Base-by-base conservation (phyloP, 1,140 invertebrate genomes). In the Rhizoglyphus robini region DNA sequence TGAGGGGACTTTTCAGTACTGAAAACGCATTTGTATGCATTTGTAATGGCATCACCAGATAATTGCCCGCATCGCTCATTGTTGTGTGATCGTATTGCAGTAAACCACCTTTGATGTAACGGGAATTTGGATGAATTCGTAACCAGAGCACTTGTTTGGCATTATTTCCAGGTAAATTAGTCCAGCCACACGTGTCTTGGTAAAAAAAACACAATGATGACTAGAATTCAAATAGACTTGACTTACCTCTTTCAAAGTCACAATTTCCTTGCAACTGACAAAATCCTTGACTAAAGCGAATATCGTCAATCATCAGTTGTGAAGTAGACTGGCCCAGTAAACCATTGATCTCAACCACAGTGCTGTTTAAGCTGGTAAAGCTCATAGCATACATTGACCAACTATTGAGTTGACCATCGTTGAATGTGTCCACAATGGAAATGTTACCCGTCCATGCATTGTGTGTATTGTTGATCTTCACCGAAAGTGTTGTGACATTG, bases 141-240 rank as follows among this genome's bases (percentile, higher is more conserved):
- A 60, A 11, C 58, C 58, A 60, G 2, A 60, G 27, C 1, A 60
- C 27, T n/a, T n/a, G n/a, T n/a, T n/a, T n/a, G n/a, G n/a, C n/a
- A n/a, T 60, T 13, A 2, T 2, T 34, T 1, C 2, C 1, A n/a
- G 27, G 15, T 1, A 2, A 2, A 41, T 71, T 71, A 0, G 57
- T 62, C 38, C 70, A 65, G 20, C 70, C 69, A 23, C 70, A 72
- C 65, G 66, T 67, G 25, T 65, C 67, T 2, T 63, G 8, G 18
- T 11, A 41, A 11, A 11, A 18, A 41, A 41, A 41, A 11, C 36
- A 41, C 18, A 41, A 11, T 11, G 8, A 41, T 11, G 8, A 41
- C 8, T 11, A n/a, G n/a, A n/a, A n/a, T n/a, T n/a, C n/a, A n/a
- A n/a, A 41, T 41, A 18, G 8, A 41, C 18, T 8, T 11, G 18